Evolutionary conservation across 2,888 invertebrate species (phyloP).

Genomic region (Euzetes globulus): DNA sequence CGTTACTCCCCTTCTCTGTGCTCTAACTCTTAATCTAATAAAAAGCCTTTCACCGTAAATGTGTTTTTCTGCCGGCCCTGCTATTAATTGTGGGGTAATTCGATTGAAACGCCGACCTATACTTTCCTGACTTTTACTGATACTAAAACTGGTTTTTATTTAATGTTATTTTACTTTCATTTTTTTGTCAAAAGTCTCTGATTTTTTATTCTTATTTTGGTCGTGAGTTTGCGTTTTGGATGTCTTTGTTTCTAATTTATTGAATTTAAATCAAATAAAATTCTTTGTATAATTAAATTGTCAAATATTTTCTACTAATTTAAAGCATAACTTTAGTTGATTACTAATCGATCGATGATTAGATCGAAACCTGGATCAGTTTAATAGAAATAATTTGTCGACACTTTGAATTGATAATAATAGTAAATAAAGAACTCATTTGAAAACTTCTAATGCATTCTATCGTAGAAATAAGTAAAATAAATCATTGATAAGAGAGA

Average conservation of each 20-base stretch:
- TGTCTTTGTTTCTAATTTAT: neutral
- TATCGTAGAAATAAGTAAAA: no score
- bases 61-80: conserved; percentile 38
- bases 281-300: neutral
- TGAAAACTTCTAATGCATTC: no score
- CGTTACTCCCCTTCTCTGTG: conserved; percentile 22
- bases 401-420: no score
- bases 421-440: no score
- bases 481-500: no score
- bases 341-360: no score
- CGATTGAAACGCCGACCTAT: conserved; percentile 37
- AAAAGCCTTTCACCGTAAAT: conserved; percentile 42
- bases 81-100: conserved; percentile 42
- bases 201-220: conserved; percentile 12
- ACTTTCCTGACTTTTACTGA: conserved; percentile 18
- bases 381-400: no score
- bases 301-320: no score
- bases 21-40: conserved; percentile 40
- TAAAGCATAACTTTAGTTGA: no score
- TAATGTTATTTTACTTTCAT: neutral
- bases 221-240: neutral
- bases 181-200: neutral
- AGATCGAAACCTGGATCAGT: no score
- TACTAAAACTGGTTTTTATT: conserved; percentile 17
- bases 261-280: neutral